Base-by-base conservation (phyloP, 2,888 invertebrate species). In the Cheilosia scutellata region DNA sequence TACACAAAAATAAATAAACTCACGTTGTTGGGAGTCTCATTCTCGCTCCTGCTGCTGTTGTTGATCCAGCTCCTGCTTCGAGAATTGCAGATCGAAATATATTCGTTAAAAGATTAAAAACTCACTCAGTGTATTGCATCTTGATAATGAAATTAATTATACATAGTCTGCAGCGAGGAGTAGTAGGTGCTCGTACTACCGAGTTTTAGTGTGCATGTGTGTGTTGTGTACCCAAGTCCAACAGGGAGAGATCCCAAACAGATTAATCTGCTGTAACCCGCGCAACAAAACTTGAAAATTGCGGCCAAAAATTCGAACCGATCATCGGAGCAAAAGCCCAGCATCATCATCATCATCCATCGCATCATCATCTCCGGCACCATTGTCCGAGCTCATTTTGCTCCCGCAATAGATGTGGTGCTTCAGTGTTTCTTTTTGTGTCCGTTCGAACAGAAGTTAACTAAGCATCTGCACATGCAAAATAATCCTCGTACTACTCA, bases 91-190 rank as follows among this genome's bases (percentile, higher is more conserved):
- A 88, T 88, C 87, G 84, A 87, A 88, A 87, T 87, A 88, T 88
- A 88, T 88, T 88, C 88, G 88, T 88, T 88, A 88, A 88, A 82
- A 88, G 88, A 88, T 88, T 87, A 83, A 87, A 84, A 88, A 88
- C 87, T 87, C 78, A 83, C 83, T 87, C 83, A 83, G 83, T 88
- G 87, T 87, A 84, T 88, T 88, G 88, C 88, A 88, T 88, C 88
- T 88, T 87, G 88, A 88, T 88, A 88, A 86, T 76, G 60, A 88
- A 88, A 88, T 88, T 88, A 88, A 88, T 88, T 88, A 88, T 88
- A 88, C 88, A 88, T 87, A 88, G 88, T 88, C 88, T 76, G 76
- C 66, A 72, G 70, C 55, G 49, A 68, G 49, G 55, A 80, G 66
- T 60, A 51, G 71, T 65, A 58, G 20, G 20, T 20, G 20, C 20